phyloP scores from a whole-genome alignment of 2,797 vertebrate species.

The Bucorvus abyssinicus region DNA sequence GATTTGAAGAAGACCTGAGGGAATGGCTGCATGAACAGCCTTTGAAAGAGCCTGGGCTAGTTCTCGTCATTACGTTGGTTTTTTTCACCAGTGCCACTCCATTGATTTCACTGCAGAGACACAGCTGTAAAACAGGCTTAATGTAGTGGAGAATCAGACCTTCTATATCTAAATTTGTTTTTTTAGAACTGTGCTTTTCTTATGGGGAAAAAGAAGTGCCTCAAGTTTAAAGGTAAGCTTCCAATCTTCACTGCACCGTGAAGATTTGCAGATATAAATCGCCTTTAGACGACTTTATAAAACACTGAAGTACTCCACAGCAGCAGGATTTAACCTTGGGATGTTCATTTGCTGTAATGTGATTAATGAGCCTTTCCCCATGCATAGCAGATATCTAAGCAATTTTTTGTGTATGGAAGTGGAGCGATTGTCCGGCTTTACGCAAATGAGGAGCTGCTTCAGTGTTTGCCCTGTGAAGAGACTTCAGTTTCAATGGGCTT shows the following conservation, averaged over 20 bases:
- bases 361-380: conserved; percentile 60
- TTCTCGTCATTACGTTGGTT: fast-evolving
- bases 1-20: background rate
- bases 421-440: conserved; percentile 54
- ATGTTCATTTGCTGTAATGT: conserved; percentile 45
- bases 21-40: background rate
- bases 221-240: background rate
- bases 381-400: conserved; percentile 41
- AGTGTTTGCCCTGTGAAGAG: conserved; percentile 61
- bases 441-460: conserved; percentile 56
- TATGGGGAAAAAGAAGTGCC: background rate
- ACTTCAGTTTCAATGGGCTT: conserved; percentile 66
- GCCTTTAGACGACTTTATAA: conserved; percentile 13
- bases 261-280: conserved; percentile 17
- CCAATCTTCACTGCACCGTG: fast-evolving
- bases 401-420: conserved; percentile 40
- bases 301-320: background rate
- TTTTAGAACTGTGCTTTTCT: background rate
- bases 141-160: conserved; percentile 22
- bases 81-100: background rate
- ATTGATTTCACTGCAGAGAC: conserved; percentile 10
- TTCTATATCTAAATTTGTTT: background rate
- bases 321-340: conserved; percentile 58
- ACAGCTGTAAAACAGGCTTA: conserved; percentile 35
- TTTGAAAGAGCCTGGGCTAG: background rate